Evolutionary conservation across 2,888 invertebrate species (phyloP).

Genomic region (Callosobruchus maculatus): DNA sequence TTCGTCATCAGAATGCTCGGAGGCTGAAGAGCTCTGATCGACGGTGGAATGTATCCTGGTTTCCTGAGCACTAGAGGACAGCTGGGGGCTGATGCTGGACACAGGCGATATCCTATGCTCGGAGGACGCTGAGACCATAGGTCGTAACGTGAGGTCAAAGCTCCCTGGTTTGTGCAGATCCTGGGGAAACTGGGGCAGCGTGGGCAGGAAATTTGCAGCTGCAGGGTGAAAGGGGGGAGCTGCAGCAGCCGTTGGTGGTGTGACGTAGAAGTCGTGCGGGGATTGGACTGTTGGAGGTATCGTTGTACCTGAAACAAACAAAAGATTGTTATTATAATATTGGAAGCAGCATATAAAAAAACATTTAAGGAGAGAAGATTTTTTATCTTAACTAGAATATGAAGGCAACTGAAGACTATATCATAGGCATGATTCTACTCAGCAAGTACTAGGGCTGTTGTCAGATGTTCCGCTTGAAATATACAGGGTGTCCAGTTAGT

Average conservation of each 20-base stretch:
- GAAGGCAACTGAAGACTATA: too few relatives aligned
- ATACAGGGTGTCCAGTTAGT: too few relatives aligned
- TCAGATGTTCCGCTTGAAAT: too few relatives aligned
- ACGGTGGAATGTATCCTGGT: constrained; percentile 60
- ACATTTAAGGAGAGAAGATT: too few relatives aligned
- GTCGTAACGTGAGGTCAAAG: constrained; percentile 35
- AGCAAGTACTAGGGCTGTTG: too few relatives aligned
- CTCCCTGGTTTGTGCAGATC: constrained; percentile 33
- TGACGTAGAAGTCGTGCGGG: constrained; percentile 29
- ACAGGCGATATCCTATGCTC: constrained; percentile 53
- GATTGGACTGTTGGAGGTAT: constrained; percentile 13
- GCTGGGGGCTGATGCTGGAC: constrained; percentile 56
- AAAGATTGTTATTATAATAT: too few relatives aligned
- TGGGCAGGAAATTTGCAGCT: constrained; percentile 27
- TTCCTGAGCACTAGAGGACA: constrained; percentile 48
- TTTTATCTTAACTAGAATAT: too few relatives aligned
- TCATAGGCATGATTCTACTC: too few relatives aligned
- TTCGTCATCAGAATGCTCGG: constrained; percentile 67
- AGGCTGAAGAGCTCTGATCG: constrained; percentile 53
- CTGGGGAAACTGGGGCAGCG: constrained; percentile 20
- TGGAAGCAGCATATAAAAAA: too few relatives aligned
- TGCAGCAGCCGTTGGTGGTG: constrained; percentile 44
- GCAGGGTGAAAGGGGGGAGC: constrained; percentile 34
- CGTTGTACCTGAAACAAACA: constrained; percentile 23
- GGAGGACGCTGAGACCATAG: constrained; percentile 39